These are phyloP conservation scores for Brachyalestes nurse DNA, from an alignment of 2,797 vertebrate species.

Conservation along the genomic window DNA sequence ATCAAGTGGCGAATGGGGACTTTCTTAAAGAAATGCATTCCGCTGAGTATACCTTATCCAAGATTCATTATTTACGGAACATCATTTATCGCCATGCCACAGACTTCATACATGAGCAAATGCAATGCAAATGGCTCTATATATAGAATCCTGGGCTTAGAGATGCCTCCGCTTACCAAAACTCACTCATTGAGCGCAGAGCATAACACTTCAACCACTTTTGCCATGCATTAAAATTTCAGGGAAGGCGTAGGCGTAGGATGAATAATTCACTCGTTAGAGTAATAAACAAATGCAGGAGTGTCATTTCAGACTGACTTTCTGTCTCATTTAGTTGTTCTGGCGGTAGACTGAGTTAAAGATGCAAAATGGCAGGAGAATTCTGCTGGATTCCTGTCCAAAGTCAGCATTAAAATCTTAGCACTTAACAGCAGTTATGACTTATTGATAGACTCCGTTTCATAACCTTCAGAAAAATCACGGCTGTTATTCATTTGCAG, in stretches of 20 bases:
- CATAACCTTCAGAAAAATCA: too few species aligned
- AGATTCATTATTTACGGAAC: constrained; percentile 16
- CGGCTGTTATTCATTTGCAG: too few species aligned
- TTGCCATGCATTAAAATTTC: constrained; percentile 18
- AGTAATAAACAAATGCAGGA: not conserved
- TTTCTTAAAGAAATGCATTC: constrained; percentile 17
- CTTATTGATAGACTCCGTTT: not conserved
- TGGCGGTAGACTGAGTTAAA: not conserved
- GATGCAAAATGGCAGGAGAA: not conserved
- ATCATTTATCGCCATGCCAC: not conserved
- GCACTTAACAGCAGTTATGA: not conserved
- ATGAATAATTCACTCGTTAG: constrained; percentile 10
- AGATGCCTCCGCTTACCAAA: constrained; percentile 9
- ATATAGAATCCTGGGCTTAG: not conserved
- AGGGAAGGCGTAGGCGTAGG: not conserved
- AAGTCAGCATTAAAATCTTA: not conserved
- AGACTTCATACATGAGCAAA: constrained; percentile 16
- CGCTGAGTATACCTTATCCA: not conserved
- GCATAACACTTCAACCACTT: constrained; percentile 1
- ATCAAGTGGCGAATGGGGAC: not conserved
- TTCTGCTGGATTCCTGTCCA: not conserved
- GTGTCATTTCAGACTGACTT: not conserved
- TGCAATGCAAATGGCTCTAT: constrained; percentile 5
- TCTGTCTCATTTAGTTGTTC: not conserved
- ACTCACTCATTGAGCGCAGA: not conserved